Base-by-base conservation (phyloP, 2,888 invertebrate genomes). In the Oasisia sp. region DNA sequence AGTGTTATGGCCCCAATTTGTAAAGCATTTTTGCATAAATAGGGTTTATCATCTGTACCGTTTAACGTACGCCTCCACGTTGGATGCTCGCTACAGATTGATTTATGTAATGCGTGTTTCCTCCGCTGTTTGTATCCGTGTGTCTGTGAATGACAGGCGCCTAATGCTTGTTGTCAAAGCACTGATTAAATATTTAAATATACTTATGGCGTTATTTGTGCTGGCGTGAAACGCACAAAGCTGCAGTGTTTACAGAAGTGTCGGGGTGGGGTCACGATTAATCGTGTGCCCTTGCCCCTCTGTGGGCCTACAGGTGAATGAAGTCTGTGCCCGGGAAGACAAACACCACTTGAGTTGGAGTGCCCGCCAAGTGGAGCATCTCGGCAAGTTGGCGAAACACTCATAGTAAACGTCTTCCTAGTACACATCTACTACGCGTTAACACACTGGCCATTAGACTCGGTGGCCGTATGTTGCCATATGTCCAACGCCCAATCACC, bases 91-190 rank as follows among this genome's bases (percentile, higher is more conserved):
- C 5, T 74, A 19, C 27, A 74, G 7, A 74, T 74, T 74, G n/a
- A 74, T 74, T 74, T 74, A 74, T 74, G 74, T 74, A 74, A 74
- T 27, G 27, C 74, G n/a, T 74, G 74, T 74, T 74, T 27, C 74
- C 74, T 7, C 19, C 74, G 1, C 27, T 74, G 27, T 74, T 74
- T 74, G 74, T 74, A 74, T 74, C 14, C 0, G 19, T 74, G 74
- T 19, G 27, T 56, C 7, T 2, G 74, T 74, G 74, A 74, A 74
- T 74, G 74, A 74, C 74, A 50, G 50, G 74, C n/a, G 74, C 27
- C 74, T 74, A 74, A 74, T 74, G 74, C 74, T 27, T 74, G 74
- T 74, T 74, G 74, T n/a, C 74, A 74, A 74, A 74, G 74, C 74
- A 74, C 74, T 74, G 74, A 74, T 74, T 19, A 74, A 74, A 74